These are phyloP conservation scores for Drosophila obscura DNA, from an alignment of 1,140 invertebrate species.

Conservation along the genomic window DNA sequence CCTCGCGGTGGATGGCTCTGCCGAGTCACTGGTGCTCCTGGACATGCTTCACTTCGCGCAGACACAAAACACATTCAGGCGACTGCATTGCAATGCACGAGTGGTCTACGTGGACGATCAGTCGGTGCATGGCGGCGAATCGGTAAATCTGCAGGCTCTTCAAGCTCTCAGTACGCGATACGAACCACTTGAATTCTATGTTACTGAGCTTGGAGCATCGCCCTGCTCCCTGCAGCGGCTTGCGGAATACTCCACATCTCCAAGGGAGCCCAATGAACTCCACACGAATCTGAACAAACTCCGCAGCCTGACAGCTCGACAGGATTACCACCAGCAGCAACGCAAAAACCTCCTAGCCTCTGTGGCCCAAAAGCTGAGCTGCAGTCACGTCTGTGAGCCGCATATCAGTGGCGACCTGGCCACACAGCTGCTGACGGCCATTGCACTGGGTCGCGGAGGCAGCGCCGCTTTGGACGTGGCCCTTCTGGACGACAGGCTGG, in stretches of 20 bases:
- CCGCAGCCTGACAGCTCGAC: constrained; percentile 55
- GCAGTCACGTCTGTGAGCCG: constrained; percentile 85
- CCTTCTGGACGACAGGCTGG: constrained; percentile 84
- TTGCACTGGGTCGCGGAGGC: constrained; percentile 86
- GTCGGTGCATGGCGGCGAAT: constrained; percentile 33
- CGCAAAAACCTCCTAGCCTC: constrained; percentile 50
- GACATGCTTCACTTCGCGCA: constrained; percentile 77
- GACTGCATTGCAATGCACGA: constrained; percentile 63
- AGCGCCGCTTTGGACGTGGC: constrained; percentile 86
- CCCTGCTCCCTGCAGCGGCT: constrained; percentile 15
- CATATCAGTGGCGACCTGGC: constrained; percentile 85
- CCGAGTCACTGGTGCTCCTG: constrained; percentile 64
- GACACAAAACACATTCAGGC: constrained; percentile 73
- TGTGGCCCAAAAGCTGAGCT: constrained; percentile 81
- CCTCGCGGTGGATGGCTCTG: constrained; percentile 66
- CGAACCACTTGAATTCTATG: constrained; percentile 52
- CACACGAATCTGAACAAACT: constrained; percentile 15
- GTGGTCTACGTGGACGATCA: constrained; percentile 74
- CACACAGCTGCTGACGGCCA: constrained; percentile 84
- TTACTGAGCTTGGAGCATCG: constrained; percentile 31
- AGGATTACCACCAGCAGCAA: constrained; percentile 66
- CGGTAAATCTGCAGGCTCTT: constrained; percentile 16
- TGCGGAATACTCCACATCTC: constrained; percentile 8
- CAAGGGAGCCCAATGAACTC: not conserved
- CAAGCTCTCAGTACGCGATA: constrained; percentile 38